Evolutionary conservation across 1,140 invertebrate species (phyloP).

Genomic region (Trypoxylus dichotomus): DNA sequence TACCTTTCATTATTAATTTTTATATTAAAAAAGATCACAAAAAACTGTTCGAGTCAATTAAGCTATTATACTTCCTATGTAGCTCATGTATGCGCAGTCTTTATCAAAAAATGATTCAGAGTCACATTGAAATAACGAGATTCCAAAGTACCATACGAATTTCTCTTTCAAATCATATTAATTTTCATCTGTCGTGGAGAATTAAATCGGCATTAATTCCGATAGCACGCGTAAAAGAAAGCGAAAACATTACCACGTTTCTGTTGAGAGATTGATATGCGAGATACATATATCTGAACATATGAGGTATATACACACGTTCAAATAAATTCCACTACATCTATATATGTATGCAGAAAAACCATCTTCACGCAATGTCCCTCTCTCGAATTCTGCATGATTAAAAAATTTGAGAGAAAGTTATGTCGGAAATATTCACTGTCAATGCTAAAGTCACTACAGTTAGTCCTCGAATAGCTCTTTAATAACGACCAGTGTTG

Average conservation of each 20-base stretch:
- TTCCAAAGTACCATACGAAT: not conserved
- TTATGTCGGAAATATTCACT: not conserved
- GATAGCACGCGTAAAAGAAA: not conserved
- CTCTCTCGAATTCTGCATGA: not conserved
- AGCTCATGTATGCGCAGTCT: too few species aligned
- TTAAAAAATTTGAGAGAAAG: not conserved
- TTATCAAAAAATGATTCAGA: too few species aligned
- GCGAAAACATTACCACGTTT: not conserved
- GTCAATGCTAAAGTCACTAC: constrained; percentile 13
- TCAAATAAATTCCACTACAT: not conserved
- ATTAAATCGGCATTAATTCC: not conserved
- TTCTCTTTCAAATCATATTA: not conserved
- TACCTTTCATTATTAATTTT: too few species aligned
- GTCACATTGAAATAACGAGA: too few species aligned
- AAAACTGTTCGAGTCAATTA: too few species aligned
- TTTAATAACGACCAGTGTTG: not conserved
- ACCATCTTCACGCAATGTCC: not conserved
- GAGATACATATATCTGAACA: not conserved
- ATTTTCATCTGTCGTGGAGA: not conserved
- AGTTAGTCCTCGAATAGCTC: not conserved
- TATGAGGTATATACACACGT: not conserved
- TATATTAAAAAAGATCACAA: too few species aligned
- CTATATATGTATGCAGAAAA: not conserved
- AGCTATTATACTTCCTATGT: too few species aligned
- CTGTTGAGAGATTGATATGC: not conserved